These are phyloP conservation scores for Steinernema khuongi DNA, from an alignment of 1,140 invertebrate species.

Conservation along the genomic window DNA sequence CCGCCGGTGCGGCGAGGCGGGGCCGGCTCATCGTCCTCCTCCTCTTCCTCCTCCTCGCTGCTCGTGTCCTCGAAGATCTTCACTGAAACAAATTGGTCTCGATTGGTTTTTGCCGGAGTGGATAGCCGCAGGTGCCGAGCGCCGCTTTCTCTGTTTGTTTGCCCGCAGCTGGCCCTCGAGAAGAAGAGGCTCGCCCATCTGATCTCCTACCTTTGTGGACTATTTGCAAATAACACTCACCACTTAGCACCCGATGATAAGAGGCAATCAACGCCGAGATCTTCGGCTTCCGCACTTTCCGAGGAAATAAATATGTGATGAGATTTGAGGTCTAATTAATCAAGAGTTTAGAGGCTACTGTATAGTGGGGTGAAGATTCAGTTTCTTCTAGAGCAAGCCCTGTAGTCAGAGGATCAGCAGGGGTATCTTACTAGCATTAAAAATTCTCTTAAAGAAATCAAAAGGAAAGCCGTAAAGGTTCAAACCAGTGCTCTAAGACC, in stretches of 20 bases:
- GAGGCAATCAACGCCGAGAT: background rate
- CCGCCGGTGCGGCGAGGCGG: background rate
- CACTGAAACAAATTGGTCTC: background rate
- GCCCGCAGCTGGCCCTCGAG: background rate
- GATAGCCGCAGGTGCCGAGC: no score
- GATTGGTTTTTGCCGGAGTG: background rate
- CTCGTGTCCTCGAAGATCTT: slow-evolving; percentile 10
- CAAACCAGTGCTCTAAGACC: no score
- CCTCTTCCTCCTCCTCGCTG: slow-evolving; percentile 3
- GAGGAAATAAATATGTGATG: no score
- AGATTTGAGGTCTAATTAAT: no score
- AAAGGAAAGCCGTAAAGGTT: no score
- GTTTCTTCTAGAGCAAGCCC: no score
- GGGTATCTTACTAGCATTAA: no score
- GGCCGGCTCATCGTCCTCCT: background rate
- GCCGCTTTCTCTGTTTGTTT: background rate
- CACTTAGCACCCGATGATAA: background rate
- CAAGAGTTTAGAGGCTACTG: no score
- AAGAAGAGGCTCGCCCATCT: background rate
- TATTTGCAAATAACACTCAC: background rate
- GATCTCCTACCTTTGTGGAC: background rate
- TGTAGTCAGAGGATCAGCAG: no score
- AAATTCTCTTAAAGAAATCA: no score
- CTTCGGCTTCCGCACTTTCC: no score
- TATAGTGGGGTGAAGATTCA: no score